Evolutionary conservation across 2,888 invertebrate genomes (phyloP).

Genomic region (Cecidostiba fungosa): DNA sequence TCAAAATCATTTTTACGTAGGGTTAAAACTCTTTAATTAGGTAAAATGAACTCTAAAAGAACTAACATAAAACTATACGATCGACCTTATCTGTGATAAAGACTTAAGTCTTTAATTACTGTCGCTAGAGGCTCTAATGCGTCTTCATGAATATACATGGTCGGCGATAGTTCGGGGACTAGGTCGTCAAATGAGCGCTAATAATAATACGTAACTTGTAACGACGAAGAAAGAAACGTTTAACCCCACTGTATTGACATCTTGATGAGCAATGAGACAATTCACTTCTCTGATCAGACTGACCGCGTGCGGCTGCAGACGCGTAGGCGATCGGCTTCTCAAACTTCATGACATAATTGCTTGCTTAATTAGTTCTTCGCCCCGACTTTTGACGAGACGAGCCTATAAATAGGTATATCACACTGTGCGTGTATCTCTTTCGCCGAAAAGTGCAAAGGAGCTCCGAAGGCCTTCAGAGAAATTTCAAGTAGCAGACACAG

Average conservation of each 20-base stretch:
- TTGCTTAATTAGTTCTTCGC: conserved; percentile 71
- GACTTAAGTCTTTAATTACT: conserved; percentile 22
- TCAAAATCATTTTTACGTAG: neutral
- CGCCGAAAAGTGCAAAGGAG: conserved; percentile 16
- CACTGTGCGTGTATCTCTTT: neutral
- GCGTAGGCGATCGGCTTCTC: conserved; percentile 31
- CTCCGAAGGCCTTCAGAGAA: conserved; percentile 3
- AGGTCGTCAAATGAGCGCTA: conserved; percentile 34
- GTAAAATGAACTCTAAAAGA: neutral
- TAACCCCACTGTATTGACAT: conserved; percentile 75
- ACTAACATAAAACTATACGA: neutral
- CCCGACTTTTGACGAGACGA: neutral
- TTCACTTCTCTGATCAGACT: conserved; percentile 63
- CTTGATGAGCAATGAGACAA: conserved; percentile 73
- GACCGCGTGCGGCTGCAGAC: conserved; percentile 1
- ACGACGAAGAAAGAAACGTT: conserved; percentile 69
- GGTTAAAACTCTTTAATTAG: neutral
- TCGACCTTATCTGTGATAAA: neutral
- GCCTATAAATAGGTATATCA: neutral
- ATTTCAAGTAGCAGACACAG: neutral
- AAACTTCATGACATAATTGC: conserved; percentile 71
- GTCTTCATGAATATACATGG: conserved; percentile 40
- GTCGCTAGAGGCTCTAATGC: neutral
- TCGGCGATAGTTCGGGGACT: conserved; percentile 32
- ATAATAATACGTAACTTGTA: conserved; percentile 43